Evolutionary conservation across 1,140 invertebrate genomes (phyloP), one percentile per base, ranked within the genome.

Genomic region (Oryctes rhinoceros): DNA sequence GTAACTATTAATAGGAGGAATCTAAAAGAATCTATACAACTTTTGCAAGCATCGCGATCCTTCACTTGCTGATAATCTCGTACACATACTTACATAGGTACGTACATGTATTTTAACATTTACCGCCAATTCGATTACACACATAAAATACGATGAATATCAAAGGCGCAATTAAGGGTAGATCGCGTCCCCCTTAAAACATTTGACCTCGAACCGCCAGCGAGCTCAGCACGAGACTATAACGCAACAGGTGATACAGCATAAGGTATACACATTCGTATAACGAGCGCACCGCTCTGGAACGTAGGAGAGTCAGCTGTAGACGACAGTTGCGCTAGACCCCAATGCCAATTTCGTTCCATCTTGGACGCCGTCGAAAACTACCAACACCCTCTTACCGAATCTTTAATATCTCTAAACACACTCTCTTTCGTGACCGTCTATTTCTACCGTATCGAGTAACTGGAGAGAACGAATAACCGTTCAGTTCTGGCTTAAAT

Each of bases 301-400:
- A 59, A 59, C 53, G 15, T 49, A 59, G 78, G 18, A 35, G 65
- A 74, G 78, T 79, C 78, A 79, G 78, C 78, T 79, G 78, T 74
- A 37, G 67, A 59, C 37, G 67, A 74, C 67, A 74, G 67, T 74
- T 74, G 67, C 53, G 18, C 53, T 59, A 59, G 39, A 44, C 53
- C 53, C 53, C 53, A 15, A 59, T 59, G 53, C 53, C 53, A 59
- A 59, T 59, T 59, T 59, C 18, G 18, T 59, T 59, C 18, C 15
- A 20, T 59, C n/a, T 53, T 53, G 3, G 49, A 53, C 53, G 15
- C 53, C 15, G 76, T 77, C 76, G 13, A 75, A 4, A 18, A 39
- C 71, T 4, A 75, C 4, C 35, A 20, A 24, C 71, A n/a, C 71
- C n/a, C 53, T 59, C 53, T 18, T 59, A 59, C 18, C 39, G 39